Evolutionary conservation across 2,113 vertebrate species (phyloP), one percentile per base, ranked within the genome.

Genomic region (Nannospalax galili): DNA sequence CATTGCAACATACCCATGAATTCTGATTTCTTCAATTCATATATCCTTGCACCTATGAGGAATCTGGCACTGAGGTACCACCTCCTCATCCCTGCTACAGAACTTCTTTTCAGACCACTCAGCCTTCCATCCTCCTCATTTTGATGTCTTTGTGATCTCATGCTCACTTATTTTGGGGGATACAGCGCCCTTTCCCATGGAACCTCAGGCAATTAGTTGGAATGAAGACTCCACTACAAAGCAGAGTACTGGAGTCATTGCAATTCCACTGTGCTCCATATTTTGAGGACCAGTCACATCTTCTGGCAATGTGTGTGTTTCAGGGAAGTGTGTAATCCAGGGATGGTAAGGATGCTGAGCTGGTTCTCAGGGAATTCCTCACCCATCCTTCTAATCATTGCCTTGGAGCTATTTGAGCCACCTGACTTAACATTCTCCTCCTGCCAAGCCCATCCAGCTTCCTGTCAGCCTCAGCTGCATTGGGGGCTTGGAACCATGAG

Each of bases 401-500:
- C 79, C 86, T 48, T 26, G 45, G 73, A 95, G 60, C 58, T 89
- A 73, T 84, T 56, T 40, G 72, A 72, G 86, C n/a, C 40, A 64
- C 67, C 75, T 48, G 87, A 80, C 26, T 92, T 80, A 82, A 84
- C 45, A 75, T 58, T 65, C 56, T 0, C 70, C 79, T 81, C 90
- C 56, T 62, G 52, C 52, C 48, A 67, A 95, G 28, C 74, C 60
- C 7, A 2, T 22, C 52, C 62, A 37, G 45, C 24, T 79, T 95
- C 69, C 91, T 45, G 60, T 52, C 62, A 3, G 78, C 75, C 52
- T 80, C 72, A 11, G 84, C n/a, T 19, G 3, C 73, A 78, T 2
- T 86, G 86, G 77, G 77, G 85, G 60, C 56, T 90, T 78, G 22
- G 30, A 93, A 42, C 73, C 85, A 85, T 86, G 81, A 82, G 91